Evolutionary conservation across 2,113 vertebrate species (phyloP).

Genomic region (Strix aluco): DNA sequence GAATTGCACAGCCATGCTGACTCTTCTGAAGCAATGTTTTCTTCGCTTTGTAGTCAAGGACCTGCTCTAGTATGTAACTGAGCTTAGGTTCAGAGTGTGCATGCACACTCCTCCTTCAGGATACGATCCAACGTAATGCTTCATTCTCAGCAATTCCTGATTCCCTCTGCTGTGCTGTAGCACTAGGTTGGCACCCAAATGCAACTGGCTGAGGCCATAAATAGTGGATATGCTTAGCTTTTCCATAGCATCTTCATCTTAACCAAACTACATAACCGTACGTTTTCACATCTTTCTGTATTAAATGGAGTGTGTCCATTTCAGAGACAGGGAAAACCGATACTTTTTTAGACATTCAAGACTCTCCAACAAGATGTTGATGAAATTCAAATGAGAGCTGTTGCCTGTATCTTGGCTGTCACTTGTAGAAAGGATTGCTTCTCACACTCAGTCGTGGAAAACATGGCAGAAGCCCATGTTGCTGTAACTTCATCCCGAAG

Average conservation of each 20-base stretch:
- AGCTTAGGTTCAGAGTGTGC: neutral
- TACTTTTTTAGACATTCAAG: neutral
- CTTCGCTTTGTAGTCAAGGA: neutral
- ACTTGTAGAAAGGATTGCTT: neutral
- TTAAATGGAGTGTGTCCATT: neutral
- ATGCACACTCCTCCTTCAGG: neutral
- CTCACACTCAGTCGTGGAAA: fast-evolving
- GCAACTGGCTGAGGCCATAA: fast-evolving
- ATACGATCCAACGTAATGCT: fast-evolving
- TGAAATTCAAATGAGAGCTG: neutral
- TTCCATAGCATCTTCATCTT: fast-evolving
- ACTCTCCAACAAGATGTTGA: neutral
- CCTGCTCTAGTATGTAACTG: neutral
- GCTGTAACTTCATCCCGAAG: neutral
- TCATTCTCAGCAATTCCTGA: fast-evolving
- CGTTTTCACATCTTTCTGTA: fast-evolving
- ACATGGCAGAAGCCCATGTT: fast-evolving
- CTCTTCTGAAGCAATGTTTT: neutral
- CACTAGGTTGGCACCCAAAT: neutral
- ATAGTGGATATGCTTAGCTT: neutral
- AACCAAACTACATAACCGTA: fast-evolving
- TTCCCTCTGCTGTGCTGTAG: neutral
- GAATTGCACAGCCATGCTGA: neutral
- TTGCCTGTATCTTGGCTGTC: neutral
- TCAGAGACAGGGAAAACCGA: neutral